These are phyloP conservation scores for Onthophagus sagittarius DNA, from an alignment of 2,888 invertebrate species.

Conservation along the genomic window DNA sequence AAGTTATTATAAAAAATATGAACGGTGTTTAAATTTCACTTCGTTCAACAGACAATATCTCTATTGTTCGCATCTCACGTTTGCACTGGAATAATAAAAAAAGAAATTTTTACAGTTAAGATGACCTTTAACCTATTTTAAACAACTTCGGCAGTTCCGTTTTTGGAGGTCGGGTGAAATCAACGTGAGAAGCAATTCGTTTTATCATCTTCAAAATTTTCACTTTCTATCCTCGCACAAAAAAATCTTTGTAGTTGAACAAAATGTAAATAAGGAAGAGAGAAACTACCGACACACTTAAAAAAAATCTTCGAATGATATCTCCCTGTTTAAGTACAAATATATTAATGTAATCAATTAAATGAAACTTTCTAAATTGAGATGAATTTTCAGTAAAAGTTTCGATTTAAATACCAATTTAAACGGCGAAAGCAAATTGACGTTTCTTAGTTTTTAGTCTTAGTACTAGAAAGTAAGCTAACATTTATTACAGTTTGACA, in stretches of 20 bases:
- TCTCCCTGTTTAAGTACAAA: neutral
- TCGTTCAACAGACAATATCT: neutral
- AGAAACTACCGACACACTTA: neutral
- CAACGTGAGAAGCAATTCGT: neutral
- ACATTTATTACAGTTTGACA: too few relatives aligned
- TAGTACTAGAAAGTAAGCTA: neutral
- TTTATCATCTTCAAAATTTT: neutral
- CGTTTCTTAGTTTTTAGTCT: neutral
- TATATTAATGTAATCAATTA: neutral
- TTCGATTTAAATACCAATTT: neutral
- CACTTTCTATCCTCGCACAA: neutral
- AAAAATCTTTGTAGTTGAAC: neutral
- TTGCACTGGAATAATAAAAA: neutral
- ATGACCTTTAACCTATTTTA: neutral
- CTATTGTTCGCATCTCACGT: neutral
- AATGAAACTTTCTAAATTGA: too few relatives aligned
- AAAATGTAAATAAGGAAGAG: neutral
- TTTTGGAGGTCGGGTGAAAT: neutral
- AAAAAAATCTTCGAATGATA: neutral
- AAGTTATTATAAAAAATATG: too few relatives aligned
- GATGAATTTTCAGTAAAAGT: neutral
- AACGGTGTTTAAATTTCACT: neutral
- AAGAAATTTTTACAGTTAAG: neutral
- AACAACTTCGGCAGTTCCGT: neutral
- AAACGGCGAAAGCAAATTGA: neutral